Conservation (phyloP, 2,113 vertebrate species). For the Phaethornis superciliosus region DNA sequence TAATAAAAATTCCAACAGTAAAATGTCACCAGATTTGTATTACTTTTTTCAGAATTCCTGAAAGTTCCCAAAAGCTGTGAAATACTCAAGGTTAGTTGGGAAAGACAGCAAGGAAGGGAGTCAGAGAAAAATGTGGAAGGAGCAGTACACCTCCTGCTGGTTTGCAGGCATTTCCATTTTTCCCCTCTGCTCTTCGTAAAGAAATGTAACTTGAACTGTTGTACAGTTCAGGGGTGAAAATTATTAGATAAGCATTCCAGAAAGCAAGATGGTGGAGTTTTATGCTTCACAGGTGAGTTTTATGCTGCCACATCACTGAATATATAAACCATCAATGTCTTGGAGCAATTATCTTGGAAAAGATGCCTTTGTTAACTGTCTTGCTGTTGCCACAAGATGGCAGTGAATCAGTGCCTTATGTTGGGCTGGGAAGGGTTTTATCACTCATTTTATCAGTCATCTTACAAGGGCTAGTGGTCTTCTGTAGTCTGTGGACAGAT, state of each 20-base stretch:
- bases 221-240: neutral
- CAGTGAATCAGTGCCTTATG: neutral
- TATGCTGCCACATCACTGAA: neutral
- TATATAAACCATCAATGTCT: neutral
- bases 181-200: neutral
- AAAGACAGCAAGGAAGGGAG: neutral
- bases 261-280: neutral
- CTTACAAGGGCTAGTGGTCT: neutral
- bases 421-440: neutral
- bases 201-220: neutral
- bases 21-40: neutral
- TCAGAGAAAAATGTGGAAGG: neutral
- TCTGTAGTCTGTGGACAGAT: neutral
- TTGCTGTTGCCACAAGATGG: conserved; percentile 38
- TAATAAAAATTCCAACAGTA: neutral
- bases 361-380: neutral
- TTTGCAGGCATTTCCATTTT: neutral
- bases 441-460: neutral
- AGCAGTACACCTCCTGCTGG: neutral
- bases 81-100: neutral
- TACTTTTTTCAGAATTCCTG: neutral
- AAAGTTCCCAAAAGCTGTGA: neutral
- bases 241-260: neutral
- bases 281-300: neutral
- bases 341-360: neutral